These are phyloP conservation scores for Auanema sp. DNA, from an alignment of 2,888 invertebrate genomes.

Conservation along the genomic window DNA sequence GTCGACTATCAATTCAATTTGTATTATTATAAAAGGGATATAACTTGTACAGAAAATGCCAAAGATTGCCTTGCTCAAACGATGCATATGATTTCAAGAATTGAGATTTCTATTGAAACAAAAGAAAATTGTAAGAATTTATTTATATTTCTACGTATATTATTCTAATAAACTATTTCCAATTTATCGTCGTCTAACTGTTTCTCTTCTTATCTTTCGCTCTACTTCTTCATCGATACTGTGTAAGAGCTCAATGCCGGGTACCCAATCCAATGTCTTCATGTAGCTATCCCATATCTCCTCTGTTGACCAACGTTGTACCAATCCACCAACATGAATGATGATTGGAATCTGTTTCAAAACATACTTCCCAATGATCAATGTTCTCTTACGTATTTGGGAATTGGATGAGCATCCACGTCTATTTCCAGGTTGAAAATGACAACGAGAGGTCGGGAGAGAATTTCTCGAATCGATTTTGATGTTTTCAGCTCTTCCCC, in stretches of 20 bases:
- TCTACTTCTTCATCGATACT: conserved; percentile 17
- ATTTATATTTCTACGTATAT: background rate
- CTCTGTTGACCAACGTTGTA: conserved; percentile 12
- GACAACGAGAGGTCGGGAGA: conserved; percentile 26
- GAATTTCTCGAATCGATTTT: conserved; percentile 17
- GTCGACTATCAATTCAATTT: background rate
- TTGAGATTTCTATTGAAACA: too few relatives aligned
- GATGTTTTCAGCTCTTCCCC: conserved; percentile 12
- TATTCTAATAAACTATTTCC: background rate
- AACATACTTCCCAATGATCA: background rate
- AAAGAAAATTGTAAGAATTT: background rate
- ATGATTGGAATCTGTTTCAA: conserved; percentile 27
- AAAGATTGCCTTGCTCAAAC: too few relatives aligned
- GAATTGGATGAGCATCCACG: conserved; percentile 40
- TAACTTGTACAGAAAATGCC: too few relatives aligned
- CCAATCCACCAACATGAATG: conserved; percentile 19
- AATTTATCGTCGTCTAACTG: background rate
- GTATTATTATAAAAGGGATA: too few relatives aligned
- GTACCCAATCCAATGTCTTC: conserved; percentile 15
- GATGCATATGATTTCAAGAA: too few relatives aligned
- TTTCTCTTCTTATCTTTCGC: conserved; percentile 9
- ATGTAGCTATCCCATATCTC: conserved; percentile 15
- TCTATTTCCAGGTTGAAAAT: conserved; percentile 39
- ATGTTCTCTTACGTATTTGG: conserved; percentile 24
- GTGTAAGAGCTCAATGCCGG: conserved; percentile 15